Base-by-base conservation (phyloP, 2,113 vertebrate genomes). In the Illadopsis cleaveri region DNA sequence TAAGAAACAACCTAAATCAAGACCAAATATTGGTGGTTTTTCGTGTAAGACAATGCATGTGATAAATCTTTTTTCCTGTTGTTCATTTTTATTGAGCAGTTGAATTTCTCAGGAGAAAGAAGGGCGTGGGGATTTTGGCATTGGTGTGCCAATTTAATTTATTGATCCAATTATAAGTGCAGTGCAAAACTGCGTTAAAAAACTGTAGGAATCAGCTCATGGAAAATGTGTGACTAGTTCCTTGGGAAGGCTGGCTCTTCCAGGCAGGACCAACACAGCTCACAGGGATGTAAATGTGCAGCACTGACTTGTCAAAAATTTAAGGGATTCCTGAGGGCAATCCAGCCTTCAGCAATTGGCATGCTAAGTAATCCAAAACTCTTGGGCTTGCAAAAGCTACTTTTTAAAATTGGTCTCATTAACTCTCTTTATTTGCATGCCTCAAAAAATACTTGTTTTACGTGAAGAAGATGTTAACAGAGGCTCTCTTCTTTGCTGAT, bases 401-500 rank as follows among this genome's bases (percentile, higher is more conserved):
- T 78, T 92, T 73, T 83, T 14, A 30, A 93, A 92, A 81, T 82
- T 33, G 35, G 28, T 75, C 53, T 92, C 54, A 51, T 93, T 92
- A 89, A 48, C 48, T 79, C 42, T 64, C 57, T 92, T 89, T 86
- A 68, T 81, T 95, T 93, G 40, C 31, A 23, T 92, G 37, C 60
- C 44, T 93, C 69, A 81, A 89, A 35, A 90, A 83, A 53, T 71
- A 40, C 16, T 76, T 93, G 27, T 45, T 91, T 86, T 77, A 78
- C 1, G 0, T 71, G 62, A 88, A 86, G 88, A 92, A 62, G 91
- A 92, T 73, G 44, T 80, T 88, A 92, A 81, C 47, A 78, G 76
- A 88, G 64, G 28, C 68, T 93, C 56, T 92, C 56, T 78, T 60
- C 89, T 93, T 90, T 80, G 44, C 61, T 93, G 82, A 86, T 90